Base-by-base conservation (phyloP, 2,888 invertebrate genomes). In the Bhutanitis thaidina region DNA sequence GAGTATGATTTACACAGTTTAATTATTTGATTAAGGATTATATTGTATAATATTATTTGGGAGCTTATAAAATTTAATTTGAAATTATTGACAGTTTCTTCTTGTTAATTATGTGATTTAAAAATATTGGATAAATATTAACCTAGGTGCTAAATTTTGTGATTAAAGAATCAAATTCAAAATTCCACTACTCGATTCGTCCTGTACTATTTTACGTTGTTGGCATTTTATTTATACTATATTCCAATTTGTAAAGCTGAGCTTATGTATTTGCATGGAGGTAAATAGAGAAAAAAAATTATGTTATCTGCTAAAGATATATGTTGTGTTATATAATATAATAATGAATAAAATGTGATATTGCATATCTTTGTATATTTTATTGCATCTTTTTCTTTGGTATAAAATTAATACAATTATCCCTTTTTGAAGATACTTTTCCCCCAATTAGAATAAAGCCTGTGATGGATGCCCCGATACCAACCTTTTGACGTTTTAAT, bases 281-380 rank as follows among this genome's bases (percentile, higher is more conserved):
- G 62, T 70, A 63, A 62, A 74, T 69, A 67, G 60, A 71, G 68
- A 71, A 71, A 70, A 54, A 62, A 61, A 67, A 65, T 71, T 79
- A 78, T 77, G 75, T 83, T 83, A 80, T 78, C 76, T 76, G 78
- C 77, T 80, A 77, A 79, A 79, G 76, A 77, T 81, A 77, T 81
- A 85, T 84, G 81, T 85, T 83, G 82, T 86, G 84, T 86, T 86
- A 80, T 77, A 62, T 68, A 77, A 77, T 81, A 73, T 75, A 72
- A 74, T 77, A 80, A 80, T 79, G 66, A 86, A 84, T 85, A 83
- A 87, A 87, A 85, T 87, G 87, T 87, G 85, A 87, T 88, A 88
- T 78, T 78, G 69, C 73, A 82, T 59, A 10, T 60, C 5, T 20
- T 62, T 54, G 60, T 62, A 50, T 57, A 54, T 50, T 65, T 69